These are phyloP conservation scores for Hippocampus abdominalis DNA, from an alignment of 2,113 vertebrate species.

Conservation along the genomic window DNA sequence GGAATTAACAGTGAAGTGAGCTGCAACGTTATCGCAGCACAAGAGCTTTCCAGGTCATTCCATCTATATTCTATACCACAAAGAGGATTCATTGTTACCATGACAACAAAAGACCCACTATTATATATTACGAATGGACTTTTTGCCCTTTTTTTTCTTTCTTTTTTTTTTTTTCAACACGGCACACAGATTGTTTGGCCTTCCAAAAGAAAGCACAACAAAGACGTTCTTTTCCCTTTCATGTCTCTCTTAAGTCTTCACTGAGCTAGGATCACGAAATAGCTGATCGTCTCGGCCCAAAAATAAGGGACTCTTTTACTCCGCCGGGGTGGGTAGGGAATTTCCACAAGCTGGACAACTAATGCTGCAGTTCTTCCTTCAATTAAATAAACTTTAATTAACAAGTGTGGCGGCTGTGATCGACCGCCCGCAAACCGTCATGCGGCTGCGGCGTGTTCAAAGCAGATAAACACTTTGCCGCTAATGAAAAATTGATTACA, in stretches of 20 bases:
- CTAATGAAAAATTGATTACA: constrained; percentile 99
- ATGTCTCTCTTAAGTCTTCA: neutral
- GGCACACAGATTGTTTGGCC: neutral
- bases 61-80: neutral
- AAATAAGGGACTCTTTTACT: constrained; percentile 33
- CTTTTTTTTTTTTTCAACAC: neutral
- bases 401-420: constrained; percentile 88
- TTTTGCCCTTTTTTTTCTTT: neutral
- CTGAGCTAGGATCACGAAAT: constrained; percentile 25
- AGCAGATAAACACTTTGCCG: constrained; percentile 96
- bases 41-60: no score
- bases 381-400: constrained; percentile 99
- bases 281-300: constrained; percentile 10
- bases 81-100: neutral
- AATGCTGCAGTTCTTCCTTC: constrained; percentile 85
- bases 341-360: constrained; percentile 82
- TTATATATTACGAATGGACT: neutral
- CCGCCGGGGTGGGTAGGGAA: constrained; percentile 57
- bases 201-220: neutral
- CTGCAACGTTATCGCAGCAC: no score
- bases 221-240: neutral
- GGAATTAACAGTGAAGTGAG: no score
- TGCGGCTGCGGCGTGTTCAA: constrained; percentile 83
- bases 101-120: neutral
- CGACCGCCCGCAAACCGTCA: constrained; percentile 75